Conservation (phyloP, 1,140 invertebrate genomes). For the Aphelinus atriplicis region DNA sequence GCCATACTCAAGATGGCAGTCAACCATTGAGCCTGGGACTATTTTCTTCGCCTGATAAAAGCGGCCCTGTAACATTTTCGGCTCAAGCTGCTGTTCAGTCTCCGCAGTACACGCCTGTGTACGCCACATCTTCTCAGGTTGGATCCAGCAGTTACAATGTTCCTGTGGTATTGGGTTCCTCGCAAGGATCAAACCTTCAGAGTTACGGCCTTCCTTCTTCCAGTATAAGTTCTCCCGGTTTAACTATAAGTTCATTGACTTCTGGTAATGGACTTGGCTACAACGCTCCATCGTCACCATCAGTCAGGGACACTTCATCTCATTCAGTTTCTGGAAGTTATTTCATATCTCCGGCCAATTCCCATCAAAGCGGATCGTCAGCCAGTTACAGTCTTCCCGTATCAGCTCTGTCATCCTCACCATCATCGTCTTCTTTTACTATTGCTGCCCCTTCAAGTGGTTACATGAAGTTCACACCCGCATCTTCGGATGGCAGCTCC, state of each 20-base stretch:
- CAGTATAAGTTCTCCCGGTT: constrained; percentile 18
- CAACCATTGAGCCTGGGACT: constrained; percentile 32
- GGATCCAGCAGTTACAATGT: constrained; percentile 38
- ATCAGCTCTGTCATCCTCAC: not conserved
- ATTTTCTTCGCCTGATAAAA: constrained; percentile 50
- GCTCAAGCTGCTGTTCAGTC: constrained; percentile 12
- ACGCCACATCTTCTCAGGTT: constrained; percentile 37
- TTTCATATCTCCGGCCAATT: constrained; percentile 42
- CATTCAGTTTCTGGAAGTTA: constrained; percentile 51
- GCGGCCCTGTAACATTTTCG: constrained; percentile 59
- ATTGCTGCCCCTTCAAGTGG: constrained; percentile 32
- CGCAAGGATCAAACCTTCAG: constrained; percentile 35
- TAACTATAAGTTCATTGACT: constrained; percentile 40
- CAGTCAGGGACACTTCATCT: constrained; percentile 38
- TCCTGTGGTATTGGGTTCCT: constrained; percentile 43
- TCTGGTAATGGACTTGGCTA: constrained; percentile 18
- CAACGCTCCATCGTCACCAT: constrained; percentile 6
- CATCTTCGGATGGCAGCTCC: constrained; percentile 49
- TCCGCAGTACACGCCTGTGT: constrained; percentile 37
- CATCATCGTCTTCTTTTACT: constrained; percentile 4
- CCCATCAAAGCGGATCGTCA: constrained; percentile 41
- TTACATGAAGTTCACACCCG: constrained; percentile 46
- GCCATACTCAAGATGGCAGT: constrained; percentile 36
- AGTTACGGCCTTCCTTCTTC: constrained; percentile 35
- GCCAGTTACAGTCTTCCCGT: constrained; percentile 42